Base-by-base conservation (phyloP, 2,797 vertebrate genomes). In the Luscinia luscinia region DNA sequence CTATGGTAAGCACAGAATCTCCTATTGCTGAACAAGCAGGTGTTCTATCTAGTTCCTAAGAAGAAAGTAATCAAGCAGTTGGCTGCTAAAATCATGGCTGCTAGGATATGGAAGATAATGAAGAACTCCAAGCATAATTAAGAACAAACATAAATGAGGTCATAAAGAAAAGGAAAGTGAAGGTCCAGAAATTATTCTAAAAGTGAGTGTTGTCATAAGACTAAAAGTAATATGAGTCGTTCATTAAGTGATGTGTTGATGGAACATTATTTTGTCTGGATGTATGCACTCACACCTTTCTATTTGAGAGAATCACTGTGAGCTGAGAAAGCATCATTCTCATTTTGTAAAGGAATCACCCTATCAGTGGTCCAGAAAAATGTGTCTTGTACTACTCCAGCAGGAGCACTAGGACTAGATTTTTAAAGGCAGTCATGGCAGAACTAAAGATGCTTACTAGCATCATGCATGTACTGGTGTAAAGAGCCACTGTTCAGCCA, bases 181-280 rank as follows among this genome's bases (percentile, higher is more conserved):
- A 79, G 4, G 24, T 51, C 30, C 27, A 83, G 24, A 72, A 81
- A 70, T 75, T 48, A 11, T 62, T 76, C 30, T 46, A 27, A 32
- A 80, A 72, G 18, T 4, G 1, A 23, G 10, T 0, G 0, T 63
- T 73, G 11, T 84, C 40, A 11, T 45, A 34, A 80, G 3, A 22
- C 15, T 61, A 38, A 41, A 18, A 36, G 15, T 55, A 45, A 48
- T 5, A 9, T 11, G 26, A 2, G 3, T 57, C 48, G 49, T 87
- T 52, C 32, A 40, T 74, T 83, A 85, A 58, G 15, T 5, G 10
- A 74, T 24, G 5, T 41, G 43, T 46, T 4, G 1, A 34, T 24
- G 28, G 45, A 68, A 61, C 26, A 76, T 51, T 8, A n/a, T 32
- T 57, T 58, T 72, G 9, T 59, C 54, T 80, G n/a, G 20, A 68